Evolutionary conservation across 2,797 vertebrate species (phyloP).

Genomic region (Onychomys arenicola): DNA sequence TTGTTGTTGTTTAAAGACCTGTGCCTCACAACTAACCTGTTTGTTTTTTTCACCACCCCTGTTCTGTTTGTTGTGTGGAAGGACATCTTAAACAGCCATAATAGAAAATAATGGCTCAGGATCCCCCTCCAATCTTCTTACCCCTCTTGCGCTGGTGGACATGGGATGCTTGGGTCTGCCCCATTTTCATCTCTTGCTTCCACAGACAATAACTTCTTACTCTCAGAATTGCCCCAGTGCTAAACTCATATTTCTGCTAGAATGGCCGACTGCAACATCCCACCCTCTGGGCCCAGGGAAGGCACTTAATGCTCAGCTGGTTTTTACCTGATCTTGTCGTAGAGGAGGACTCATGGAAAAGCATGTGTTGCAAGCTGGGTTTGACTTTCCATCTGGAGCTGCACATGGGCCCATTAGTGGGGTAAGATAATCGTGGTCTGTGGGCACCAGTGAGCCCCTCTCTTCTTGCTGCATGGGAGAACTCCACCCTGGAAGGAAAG

Average conservation of each 20-base stretch:
- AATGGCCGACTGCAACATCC: not conserved
- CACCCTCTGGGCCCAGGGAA: not conserved
- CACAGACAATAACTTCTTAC: not conserved
- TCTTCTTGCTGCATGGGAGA: not conserved
- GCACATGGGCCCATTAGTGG: not conserved
- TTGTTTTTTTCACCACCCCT: not conserved
- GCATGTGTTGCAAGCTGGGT: not conserved
- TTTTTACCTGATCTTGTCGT: not conserved
- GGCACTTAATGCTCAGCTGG: not conserved
- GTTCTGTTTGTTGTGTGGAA: not conserved
- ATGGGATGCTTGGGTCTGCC: not conserved
- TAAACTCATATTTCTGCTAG: not conserved
- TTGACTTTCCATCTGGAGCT: not conserved
- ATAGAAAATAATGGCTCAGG: not conserved
- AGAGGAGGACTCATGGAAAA: not conserved
- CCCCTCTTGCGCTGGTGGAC: not conserved
- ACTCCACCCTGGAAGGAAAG: not conserved
- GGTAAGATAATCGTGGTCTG: not conserved
- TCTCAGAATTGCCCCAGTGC: not conserved
- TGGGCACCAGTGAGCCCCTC: not conserved
- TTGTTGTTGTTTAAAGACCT: not conserved
- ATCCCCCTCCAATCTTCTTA: not conserved
- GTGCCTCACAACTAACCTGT: not conserved
- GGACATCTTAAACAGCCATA: not conserved
- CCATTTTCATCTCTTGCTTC: not conserved